These are phyloP conservation scores for Lasioglossum figueresi DNA, from an alignment of 2,888 invertebrate genomes.

Conservation along the genomic window DNA sequence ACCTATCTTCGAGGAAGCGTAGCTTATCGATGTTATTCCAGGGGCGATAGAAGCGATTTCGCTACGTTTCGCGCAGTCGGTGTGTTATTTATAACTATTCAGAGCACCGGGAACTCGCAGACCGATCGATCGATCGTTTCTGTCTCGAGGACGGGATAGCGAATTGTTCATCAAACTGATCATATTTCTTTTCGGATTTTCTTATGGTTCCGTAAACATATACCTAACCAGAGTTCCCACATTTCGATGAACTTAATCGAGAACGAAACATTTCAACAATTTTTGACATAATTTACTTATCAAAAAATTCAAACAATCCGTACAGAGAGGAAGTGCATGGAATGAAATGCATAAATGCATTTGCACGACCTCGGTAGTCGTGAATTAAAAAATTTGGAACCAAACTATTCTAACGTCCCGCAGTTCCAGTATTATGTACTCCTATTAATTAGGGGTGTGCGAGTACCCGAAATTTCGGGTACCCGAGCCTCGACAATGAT, in stretches of 20 bases:
- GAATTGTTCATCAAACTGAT: constrained; percentile 60
- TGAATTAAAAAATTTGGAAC: neutral
- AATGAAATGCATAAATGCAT: no score
- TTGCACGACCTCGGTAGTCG: neutral
- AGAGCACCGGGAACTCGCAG: constrained; percentile 8
- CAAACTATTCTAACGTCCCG: neutral
- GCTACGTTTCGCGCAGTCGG: constrained; percentile 19
- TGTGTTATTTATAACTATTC: constrained; percentile 46
- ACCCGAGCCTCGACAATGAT: no score
- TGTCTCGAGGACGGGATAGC: constrained; percentile 51
- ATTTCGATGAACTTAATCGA: neutral
- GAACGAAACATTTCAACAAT: neutral
- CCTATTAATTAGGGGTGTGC: no score
- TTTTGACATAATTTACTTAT: no score
- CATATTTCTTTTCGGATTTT: neutral
- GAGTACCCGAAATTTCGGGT: no score
- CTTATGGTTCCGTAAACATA: neutral
- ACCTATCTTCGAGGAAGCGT: constrained; percentile 15
- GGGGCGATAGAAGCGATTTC: constrained; percentile 43
- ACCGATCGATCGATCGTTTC: constrained; percentile 55
- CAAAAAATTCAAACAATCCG: no score
- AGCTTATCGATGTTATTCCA: constrained; percentile 49
- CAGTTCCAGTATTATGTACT: neutral
- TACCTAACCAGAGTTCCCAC: neutral
- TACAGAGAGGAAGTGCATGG: no score